Evolutionary conservation across 2,113 vertebrate genomes (phyloP), one percentile per base, ranked within the genome.

Genomic region (Cervus canadensis): DNA sequence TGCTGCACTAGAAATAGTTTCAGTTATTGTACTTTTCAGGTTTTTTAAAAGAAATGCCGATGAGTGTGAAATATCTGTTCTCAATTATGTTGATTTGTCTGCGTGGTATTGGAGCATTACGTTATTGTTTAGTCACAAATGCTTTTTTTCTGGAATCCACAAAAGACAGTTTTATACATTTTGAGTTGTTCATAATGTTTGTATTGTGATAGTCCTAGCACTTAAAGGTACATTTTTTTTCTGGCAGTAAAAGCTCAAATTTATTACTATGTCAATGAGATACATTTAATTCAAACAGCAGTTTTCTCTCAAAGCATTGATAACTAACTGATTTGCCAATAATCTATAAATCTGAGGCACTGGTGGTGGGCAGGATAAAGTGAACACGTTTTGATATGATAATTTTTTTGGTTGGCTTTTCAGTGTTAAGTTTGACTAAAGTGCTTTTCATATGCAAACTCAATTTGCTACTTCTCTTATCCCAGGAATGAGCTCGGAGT

Each of bases 21-120:
- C 74, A 98, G 56, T 97, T 97, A 96, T 93, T 98, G 26, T 92
- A 98, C 90, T 97, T 96, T 25, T 60, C 90, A 45, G 52, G n/a
- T 89, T 97, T 64, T 64, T 90, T 57, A 36, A 95, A 98, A 97
- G 89, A 98, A 97, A 94, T 94, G 36, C 78, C 95, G 92, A 97
- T 85, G 26, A 89, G 28, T 98, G 64, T 98, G 15, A 93, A 98
- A 97, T 97, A 64, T 74, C 83, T 82, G 67, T 97, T 97, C 79
- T 76, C 59, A 98, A 90, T 98, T 98, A 97, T 97, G 97, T 98
- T 98, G 86, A 71, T 92, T 91, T 96, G 93, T 98, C 59, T 94
- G 89, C 94, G n/a, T 97, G 91, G 93, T 95, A 84, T 83, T 94
- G 52, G 85, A 97, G 50, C 91, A 87, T 97, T 87, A 62, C 79